Base-by-base conservation (phyloP, 2,113 vertebrate species). In the Hippocampus mohnikei region DNA sequence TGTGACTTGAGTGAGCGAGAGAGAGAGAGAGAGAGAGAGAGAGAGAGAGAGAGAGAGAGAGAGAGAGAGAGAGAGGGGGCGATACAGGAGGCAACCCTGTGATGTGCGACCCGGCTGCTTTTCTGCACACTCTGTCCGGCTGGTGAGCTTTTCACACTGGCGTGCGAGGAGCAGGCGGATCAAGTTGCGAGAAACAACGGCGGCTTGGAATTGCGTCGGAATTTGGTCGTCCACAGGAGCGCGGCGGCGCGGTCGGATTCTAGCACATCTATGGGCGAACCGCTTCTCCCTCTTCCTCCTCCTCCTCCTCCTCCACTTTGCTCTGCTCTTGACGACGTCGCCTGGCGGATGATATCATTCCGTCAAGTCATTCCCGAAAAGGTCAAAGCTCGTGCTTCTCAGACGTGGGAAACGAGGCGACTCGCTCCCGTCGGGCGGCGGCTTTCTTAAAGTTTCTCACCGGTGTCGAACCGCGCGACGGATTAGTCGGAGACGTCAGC, bases 101-200 rank as follows among this genome's bases (percentile, higher is more conserved):
- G 81, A 48, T 78, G 67, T 70, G 73, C 83, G 72, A 80, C 77
- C 52, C 72, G 74, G 77, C 80, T 12, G 12, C 53, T 81, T 83
- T 81, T 66, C 78, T 75, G 23, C 82, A 78, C 83, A 73, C 60
- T 74, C 71, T 25, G 62, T 23, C 78, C 82, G 66, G 81, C 79
- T 78, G 53, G 78, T 27, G 76, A 81, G 68, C 69, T 71, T 66
- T 37, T 37, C 10, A 2, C 74, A 66, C 81, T 81, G 84, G 41
- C 59, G 70, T 79, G 76, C 76, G 87, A 82, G 67, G 83, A 88
- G 89, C 79, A 88, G 88, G 88, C 79, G 92, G 90, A 85, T 88
- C 90, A 87, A 84, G 84, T 72, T 37, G 33, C 33, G 5, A 37
- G 5, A 75, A 72, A 50, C 65, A 40, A 70, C 68, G 70, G 74